Evolutionary conservation across 1,140 invertebrate species (phyloP).

Genomic region (Aradophagus sp.): DNA sequence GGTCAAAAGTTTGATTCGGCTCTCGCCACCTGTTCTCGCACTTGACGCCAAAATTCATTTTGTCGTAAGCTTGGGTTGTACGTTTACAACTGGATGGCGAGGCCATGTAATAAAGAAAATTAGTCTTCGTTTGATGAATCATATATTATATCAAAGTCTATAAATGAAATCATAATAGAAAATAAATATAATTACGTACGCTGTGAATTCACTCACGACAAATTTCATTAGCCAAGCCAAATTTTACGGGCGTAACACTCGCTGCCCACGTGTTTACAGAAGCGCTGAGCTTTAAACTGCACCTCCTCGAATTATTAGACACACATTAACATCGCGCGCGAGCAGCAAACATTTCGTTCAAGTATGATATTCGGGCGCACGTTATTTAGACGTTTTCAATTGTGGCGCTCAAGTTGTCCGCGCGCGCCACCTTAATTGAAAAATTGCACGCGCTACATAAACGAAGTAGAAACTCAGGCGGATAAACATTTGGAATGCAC

Average conservation of each 20-base stretch:
- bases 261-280: constrained; percentile 17
- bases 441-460: constrained; percentile 39
- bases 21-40: constrained; percentile 5
- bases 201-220: too few relatives aligned
- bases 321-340: constrained; percentile 23
- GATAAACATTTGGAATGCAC: constrained; percentile 55
- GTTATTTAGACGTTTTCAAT: constrained; percentile 30
- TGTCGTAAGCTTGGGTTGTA: too few relatives aligned
- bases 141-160: too few relatives aligned
- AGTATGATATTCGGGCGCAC: constrained; percentile 13
- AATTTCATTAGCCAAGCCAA: not conserved
- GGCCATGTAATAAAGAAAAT: too few relatives aligned
- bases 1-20: constrained; percentile 16
- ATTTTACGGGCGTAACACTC: constrained; percentile 14
- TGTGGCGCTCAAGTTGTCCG: not conserved
- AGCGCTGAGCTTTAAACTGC: constrained; percentile 25
- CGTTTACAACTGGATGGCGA: too few relatives aligned
- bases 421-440: constrained; percentile 41
- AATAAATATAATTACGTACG: too few relatives aligned
- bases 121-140: too few relatives aligned
- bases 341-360: constrained; percentile 18
- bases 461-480: constrained; percentile 43
- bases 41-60: constrained; percentile 23
- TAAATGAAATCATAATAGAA: too few relatives aligned
- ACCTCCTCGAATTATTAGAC: constrained; percentile 28